These are phyloP conservation scores for Neoseiulus cucumeris DNA, from an alignment of 1,140 invertebrate genomes.

Conservation along the genomic window DNA sequence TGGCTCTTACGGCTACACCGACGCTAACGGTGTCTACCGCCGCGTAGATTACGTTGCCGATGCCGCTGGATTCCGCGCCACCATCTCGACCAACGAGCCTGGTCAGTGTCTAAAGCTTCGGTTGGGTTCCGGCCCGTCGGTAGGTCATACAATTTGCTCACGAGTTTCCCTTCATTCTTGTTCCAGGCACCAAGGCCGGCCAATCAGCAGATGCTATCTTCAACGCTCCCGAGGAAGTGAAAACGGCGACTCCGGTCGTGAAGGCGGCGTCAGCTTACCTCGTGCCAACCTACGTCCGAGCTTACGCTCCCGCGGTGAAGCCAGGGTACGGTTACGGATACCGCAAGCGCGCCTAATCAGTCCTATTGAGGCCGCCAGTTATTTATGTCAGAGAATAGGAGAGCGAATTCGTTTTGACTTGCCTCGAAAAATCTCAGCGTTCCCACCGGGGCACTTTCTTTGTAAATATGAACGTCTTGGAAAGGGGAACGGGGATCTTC, in stretches of 20 bases:
- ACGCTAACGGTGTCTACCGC: slow-evolving; percentile 17
- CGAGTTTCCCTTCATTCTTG: not conserved
- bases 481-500: no score
- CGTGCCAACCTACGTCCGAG: not conserved
- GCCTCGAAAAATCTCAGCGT: no score
- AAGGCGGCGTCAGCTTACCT: slow-evolving; percentile 1
- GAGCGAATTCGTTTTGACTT: no score
- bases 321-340: slow-evolving; percentile 4
- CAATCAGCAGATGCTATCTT: not conserved
- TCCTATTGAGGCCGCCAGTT: no score
- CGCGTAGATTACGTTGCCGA: slow-evolving; percentile 18
- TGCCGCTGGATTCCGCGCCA: slow-evolving; percentile 17
- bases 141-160: no score
- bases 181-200: slow-evolving; percentile 4
- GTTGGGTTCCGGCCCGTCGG: no score
- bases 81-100: slow-evolving; percentile 18
- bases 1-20: slow-evolving; percentile 18
- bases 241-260: not conserved
- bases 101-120: not conserved
- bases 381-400: no score
- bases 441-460: no score
- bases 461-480: no score
- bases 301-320: slow-evolving; percentile 4
- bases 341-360: not conserved
- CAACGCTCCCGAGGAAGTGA: not conserved